phyloP scores from a whole-genome alignment of 2,113 vertebrate genomes.

The Oreotrochilus melanogaster region DNA sequence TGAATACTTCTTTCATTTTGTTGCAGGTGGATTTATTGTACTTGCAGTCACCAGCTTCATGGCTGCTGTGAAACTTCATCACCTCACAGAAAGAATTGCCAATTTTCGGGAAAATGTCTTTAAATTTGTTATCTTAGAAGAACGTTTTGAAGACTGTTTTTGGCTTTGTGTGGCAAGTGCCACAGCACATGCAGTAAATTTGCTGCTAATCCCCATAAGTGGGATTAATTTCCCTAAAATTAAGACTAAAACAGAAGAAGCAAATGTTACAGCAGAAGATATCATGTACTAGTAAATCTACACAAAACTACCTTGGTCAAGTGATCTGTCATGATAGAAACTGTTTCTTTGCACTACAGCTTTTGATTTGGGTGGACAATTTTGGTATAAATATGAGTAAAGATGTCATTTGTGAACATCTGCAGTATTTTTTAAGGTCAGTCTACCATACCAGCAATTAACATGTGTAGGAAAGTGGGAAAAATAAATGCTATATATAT shows the following conservation, averaged over 20 bases:
- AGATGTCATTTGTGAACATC: background rate
- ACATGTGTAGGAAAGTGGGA: background rate
- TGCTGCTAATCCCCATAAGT: slow-evolving; percentile 88
- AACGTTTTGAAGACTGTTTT: slow-evolving; percentile 88
- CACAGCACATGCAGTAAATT: slow-evolving; percentile 83
- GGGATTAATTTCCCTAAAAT: slow-evolving; percentile 88
- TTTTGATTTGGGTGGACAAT: background rate
- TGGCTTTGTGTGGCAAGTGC: slow-evolving; percentile 92
- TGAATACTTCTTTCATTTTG: background rate
- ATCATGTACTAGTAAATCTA: slow-evolving; percentile 84
- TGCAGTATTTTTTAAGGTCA: background rate
- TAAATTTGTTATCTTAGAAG: slow-evolving; percentile 85
- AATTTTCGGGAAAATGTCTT: slow-evolving; percentile 91
- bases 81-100: slow-evolving; percentile 88
- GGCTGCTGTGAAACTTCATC: slow-evolving; percentile 86
- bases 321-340: background rate
- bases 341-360: background rate
- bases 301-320: background rate
- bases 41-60: slow-evolving; percentile 88
- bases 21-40: slow-evolving; percentile 84
- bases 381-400: background rate
- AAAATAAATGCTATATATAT: background rate
- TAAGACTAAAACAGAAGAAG: slow-evolving; percentile 91
- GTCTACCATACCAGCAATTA: background rate
- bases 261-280: slow-evolving; percentile 88